Conservation (phyloP, 1,140 invertebrate species). For the Mycetomoellerius zeteki region DNA sequence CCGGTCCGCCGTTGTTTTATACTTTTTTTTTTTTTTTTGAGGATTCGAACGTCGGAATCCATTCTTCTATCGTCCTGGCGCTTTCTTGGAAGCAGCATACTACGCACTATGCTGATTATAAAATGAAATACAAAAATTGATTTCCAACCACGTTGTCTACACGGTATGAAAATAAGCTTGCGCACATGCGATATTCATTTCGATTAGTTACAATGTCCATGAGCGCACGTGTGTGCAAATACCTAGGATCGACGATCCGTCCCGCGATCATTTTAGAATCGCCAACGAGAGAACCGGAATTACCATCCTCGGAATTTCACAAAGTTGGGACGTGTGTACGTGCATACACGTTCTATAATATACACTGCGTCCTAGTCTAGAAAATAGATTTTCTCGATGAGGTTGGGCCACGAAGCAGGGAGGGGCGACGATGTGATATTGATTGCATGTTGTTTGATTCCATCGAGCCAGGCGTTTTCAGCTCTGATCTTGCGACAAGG, state of each 20-base stretch:
- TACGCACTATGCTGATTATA: slow-evolving; percentile 58
- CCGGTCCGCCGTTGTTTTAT: slow-evolving; percentile 7
- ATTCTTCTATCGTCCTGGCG: slow-evolving; percentile 4
- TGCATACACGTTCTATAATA: slow-evolving; percentile 65
- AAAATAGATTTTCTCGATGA: slow-evolving; percentile 78
- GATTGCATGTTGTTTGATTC: slow-evolving; percentile 80
- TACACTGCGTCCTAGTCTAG: slow-evolving; percentile 74
- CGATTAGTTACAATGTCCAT: slow-evolving; percentile 41
- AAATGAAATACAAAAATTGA: slow-evolving; percentile 75
- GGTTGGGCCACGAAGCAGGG: slow-evolving; percentile 84
- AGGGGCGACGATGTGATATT: slow-evolving; percentile 82
- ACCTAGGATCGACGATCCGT: slow-evolving; percentile 28
- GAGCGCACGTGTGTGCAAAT: slow-evolving; percentile 39
- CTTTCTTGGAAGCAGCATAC: slow-evolving; percentile 27
- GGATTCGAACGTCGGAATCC: slow-evolving; percentile 19
- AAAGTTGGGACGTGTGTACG: slow-evolving; percentile 53
- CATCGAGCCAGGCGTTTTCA: slow-evolving; percentile 80
- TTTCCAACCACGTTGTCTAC: slow-evolving; percentile 51
- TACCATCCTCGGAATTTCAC: slow-evolving; percentile 44
- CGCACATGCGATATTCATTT: slow-evolving; percentile 56
- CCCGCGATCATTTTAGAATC: slow-evolving; percentile 4
- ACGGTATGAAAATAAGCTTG: slow-evolving; percentile 73
- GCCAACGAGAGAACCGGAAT: slow-evolving; percentile 51
- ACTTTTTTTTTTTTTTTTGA: background rate
- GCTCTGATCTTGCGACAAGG: slow-evolving; percentile 87